phyloP scores from a whole-genome alignment of 2,888 invertebrate genomes.

The Osedax fenrisi region DNA sequence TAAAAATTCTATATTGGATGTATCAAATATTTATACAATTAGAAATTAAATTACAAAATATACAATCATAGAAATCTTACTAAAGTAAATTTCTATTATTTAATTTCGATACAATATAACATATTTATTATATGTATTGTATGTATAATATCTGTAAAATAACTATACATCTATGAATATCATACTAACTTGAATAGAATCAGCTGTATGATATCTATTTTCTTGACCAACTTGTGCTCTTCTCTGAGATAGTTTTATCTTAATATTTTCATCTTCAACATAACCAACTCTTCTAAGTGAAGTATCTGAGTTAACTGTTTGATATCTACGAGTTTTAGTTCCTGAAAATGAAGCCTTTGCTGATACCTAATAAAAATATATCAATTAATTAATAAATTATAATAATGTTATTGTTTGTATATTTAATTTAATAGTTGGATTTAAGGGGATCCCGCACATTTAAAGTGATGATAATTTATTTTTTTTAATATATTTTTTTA shows the following conservation, averaged over 20 bases:
- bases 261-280: slow-evolving; percentile 39
- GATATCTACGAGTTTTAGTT: slow-evolving; percentile 54
- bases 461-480: too few relatives aligned
- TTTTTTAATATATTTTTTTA: too few relatives aligned
- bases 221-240: slow-evolving; percentile 40
- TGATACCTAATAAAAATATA: background rate
- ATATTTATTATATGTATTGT: too few relatives aligned
- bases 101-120: too few relatives aligned
- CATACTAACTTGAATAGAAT: slow-evolving; percentile 53
- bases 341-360: background rate
- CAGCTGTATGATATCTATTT: slow-evolving; percentile 59
- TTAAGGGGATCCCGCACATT: too few relatives aligned
- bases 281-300: slow-evolving; percentile 61
- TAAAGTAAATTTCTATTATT: background rate
- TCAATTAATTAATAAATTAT: too few relatives aligned
- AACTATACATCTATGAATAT: background rate
- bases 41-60: too few relatives aligned
- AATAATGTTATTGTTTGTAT: too few relatives aligned
- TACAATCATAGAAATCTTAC: too few relatives aligned
- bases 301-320: slow-evolving; percentile 50
- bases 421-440: too few relatives aligned
- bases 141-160: background rate
- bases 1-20: too few relatives aligned
- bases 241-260: slow-evolving; percentile 44
- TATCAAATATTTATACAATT: too few relatives aligned